A percentile compares a stretch with the other conserved stretches of the same genome.
Evolutionary conservation across 2,888 invertebrate genomes (phyloP).

Genomic region (Apamea sordens): DNA sequence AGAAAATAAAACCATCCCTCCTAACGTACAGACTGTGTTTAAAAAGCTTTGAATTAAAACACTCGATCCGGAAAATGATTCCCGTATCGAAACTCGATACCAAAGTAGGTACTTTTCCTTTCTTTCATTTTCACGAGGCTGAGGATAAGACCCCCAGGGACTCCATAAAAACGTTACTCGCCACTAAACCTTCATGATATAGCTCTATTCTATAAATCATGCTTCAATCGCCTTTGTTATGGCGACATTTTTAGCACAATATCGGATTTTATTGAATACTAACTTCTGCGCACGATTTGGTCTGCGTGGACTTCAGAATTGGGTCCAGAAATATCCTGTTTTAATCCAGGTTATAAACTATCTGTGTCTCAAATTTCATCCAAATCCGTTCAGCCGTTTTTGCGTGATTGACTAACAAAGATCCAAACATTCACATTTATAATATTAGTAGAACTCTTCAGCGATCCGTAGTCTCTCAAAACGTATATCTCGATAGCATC

Average conservation of each 20-base stretch:
- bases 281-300: neutral
- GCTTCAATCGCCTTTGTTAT: conserved; percentile 38
- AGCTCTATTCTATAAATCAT: conserved; percentile 52
- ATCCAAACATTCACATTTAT: neutral
- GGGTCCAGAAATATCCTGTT: neutral
- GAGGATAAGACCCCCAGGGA: conserved; percentile 16
- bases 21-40: neutral
- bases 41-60: conserved; percentile 37
- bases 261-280: conserved; percentile 26
- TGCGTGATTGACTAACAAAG: too few species aligned
- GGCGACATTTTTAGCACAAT: conserved; percentile 23
- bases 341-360: neutral
- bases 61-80: conserved; percentile 36
- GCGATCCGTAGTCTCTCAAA: neutral
- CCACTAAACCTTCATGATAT: conserved; percentile 53
- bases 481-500: neutral
- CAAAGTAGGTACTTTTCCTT: conserved; percentile 24
- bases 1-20: neutral
- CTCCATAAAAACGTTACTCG: conserved; percentile 50
- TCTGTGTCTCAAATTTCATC: neutral
- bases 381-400: neutral
- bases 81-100: conserved; percentile 23
- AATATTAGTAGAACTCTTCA: neutral
- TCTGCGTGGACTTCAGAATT: neutral
- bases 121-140: conserved; percentile 43